A percentile compares a stretch with the other conserved stretches of the same genome.
Evolutionary conservation across 2,888 invertebrate species (phyloP).

Genomic region (Ypsolopha scabrella): DNA sequence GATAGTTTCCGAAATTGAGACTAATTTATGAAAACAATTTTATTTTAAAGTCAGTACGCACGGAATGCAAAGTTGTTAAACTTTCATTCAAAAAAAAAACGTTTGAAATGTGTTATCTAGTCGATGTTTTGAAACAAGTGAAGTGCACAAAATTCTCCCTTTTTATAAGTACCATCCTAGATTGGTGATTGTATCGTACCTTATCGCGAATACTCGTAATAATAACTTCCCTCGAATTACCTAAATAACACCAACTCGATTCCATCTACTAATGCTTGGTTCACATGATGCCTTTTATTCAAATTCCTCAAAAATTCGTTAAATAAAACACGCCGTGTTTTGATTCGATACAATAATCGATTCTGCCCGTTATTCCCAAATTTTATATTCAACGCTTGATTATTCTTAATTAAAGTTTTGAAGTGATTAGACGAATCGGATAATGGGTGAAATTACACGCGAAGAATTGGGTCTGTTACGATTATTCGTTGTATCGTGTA

Average conservation of each 20-base stretch:
- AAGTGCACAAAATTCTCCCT: no score
- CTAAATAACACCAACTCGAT: conserved; percentile 1
- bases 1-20: conserved; percentile 4
- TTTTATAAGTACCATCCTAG: no score
- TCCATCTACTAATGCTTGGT: conserved; percentile 7
- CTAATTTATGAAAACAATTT: background rate
- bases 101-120: no score
- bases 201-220: no score
- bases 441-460: conserved; percentile 54
- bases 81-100: no score
- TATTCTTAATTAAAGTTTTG: conserved; percentile 49
- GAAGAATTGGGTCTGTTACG: conserved; percentile 50
- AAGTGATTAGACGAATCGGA: conserved; percentile 41
- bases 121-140: no score
- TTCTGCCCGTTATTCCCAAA: conserved; percentile 29
- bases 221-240: background rate
- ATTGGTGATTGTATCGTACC: no score
- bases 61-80: no score
- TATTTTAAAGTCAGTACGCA: no score
- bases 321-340: background rate
- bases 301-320: background rate
- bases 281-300: conserved; percentile 3
- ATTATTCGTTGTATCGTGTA: conserved; percentile 42
- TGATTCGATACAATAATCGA: conserved; percentile 28
- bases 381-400: conserved; percentile 45